A percentile compares a stretch with the other conserved stretches of the same genome.
phyloP scores from a whole-genome alignment of 2,888 invertebrate genomes.

The Scaptodrosophila latifasciaeformis region DNA sequence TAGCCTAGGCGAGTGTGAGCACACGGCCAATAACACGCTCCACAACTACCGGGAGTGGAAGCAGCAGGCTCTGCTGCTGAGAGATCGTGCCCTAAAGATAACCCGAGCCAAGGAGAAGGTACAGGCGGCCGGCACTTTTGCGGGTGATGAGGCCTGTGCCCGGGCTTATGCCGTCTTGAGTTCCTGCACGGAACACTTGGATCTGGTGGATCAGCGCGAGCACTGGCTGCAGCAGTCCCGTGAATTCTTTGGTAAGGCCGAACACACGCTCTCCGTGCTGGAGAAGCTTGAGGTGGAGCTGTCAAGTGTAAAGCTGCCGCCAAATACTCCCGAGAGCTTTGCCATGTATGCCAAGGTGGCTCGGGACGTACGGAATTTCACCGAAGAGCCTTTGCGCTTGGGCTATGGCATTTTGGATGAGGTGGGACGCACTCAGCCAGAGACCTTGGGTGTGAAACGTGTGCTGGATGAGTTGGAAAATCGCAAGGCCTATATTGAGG shows the following conservation, averaged over 20 bases:
- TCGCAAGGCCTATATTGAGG: constrained; percentile 80
- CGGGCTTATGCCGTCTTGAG: constrained; percentile 82
- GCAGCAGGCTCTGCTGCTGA: constrained; percentile 82
- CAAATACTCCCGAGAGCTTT: constrained; percentile 81
- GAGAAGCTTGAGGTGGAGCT: constrained; percentile 85
- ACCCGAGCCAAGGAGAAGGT: constrained; percentile 86
- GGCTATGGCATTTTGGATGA: constrained; percentile 84
- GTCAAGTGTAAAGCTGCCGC: constrained; percentile 79
- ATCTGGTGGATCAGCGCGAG: constrained; percentile 82
- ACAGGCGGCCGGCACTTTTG: constrained; percentile 82
- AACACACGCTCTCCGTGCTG: constrained; percentile 82
- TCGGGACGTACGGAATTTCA: constrained; percentile 81
- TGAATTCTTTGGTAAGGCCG: constrained; percentile 84
- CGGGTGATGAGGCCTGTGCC: constrained; percentile 81
- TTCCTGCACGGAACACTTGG: constrained; percentile 82
- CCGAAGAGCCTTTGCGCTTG: constrained; percentile 81
- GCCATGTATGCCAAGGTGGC: constrained; percentile 82
- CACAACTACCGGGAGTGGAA: constrained; percentile 82
- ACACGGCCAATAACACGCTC: constrained; percentile 81
- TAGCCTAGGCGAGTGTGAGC: constrained; percentile 81
- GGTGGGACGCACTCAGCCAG: constrained; percentile 79
- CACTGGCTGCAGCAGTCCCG: constrained; percentile 81
- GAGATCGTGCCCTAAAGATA: constrained; percentile 85
- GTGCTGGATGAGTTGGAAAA: constrained; percentile 85
- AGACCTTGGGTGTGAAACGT: constrained; percentile 81